Base-by-base conservation (phyloP, 1,140 invertebrate species). In the Scaptomyza pallida region DNA sequence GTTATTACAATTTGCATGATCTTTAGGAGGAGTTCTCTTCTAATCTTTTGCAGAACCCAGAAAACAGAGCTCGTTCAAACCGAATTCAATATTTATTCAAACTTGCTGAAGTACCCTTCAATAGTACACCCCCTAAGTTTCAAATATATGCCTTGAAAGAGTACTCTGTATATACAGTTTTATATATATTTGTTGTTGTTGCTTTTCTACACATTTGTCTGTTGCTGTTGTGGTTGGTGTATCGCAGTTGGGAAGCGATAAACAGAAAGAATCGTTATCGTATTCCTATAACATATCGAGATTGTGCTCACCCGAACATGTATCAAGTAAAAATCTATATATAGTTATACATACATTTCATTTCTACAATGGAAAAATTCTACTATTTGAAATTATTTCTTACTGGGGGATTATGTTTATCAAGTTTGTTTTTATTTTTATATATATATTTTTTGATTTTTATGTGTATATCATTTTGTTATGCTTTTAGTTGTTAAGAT, bases 361-460 rank as follows among this genome's bases (percentile, higher is more conserved):
- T 73, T 81, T 82, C 78, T 81, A 81, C 78, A 81, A 78, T 85
- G 81, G 82, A 85, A 86, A 81, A 85, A 86, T 80, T 85, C 80
- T 85, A 85, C 80, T 85, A 80, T 61, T 65, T 86, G 81, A 85
- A 74, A 77, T 72, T 33, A 47, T 54, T 44, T 67, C 3, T 17
- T 12, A 59, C 5, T 43, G 33, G 30, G 68, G 26, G 69, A 41
- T 23, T 72, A 71, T 68, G 47, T 40, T 26, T 59, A 48, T 19
- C 13, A 19, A 30, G 5, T 45, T 43, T 13, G 43, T 48, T 59
- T n/a, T n/a, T 57, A 12, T 44, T 33, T 75, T 37, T 12, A 37
- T 37, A n/a, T 37, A 9, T 6, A 2, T n/a, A n/a, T n/a, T n/a
- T n/a, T 26, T 37, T 37, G 10, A n/a, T 64, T 64, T 56, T 44